Base-by-base conservation (phyloP, 2,888 invertebrate genomes). In the Frankliniella fusca region DNA sequence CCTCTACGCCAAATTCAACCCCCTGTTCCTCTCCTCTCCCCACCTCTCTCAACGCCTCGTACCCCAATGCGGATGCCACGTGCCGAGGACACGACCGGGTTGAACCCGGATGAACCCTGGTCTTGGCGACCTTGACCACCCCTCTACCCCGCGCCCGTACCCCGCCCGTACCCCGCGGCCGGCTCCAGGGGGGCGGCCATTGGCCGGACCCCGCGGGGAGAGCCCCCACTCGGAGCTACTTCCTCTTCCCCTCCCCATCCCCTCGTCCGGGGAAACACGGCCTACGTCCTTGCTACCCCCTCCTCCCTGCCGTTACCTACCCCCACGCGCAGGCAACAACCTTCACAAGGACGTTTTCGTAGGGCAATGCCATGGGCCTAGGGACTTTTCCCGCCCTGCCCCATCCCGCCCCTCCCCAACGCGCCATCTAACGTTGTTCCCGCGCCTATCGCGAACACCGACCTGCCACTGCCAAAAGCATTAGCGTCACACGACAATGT, bases 271-370 rank as follows among this genome's bases (percentile, higher is more conserved):
- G n/a, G 23, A 12, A 76, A 11, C 70, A 3, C n/a, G 65, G n/a
- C 65, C n/a, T 76, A 23, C 27, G 11, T 27, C 70, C 27, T 27
- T 27, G 23, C n/a, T 76, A n/a, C 70, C 70, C 70, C 70, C 70
- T 3, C 23, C 20, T 23, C 65, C 70, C 70, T 23, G 15, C 54
- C 38, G 2, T 11, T 23, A 76, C 23, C 23, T 12, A 10, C 70
- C 70, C 70, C 70, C 70, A 27, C 70, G 70, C 70, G 70, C n/a
- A 61, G 61, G 27, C 70, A 76, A 23, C 70, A 23, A 27, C 70
- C 70, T 76, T 76, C 23, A 23, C 70, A 76, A 76, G 70, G 70
- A 76, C 70, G 70, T 27, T 76, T 38, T 38, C 38, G 38, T 38
- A 76, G 70, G 70, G 70, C 70, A 76, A 27, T 61, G 70, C 12